These are phyloP conservation scores for Iguana delicatissima DNA, from an alignment of 2,797 vertebrate species.

Conservation along the genomic window DNA sequence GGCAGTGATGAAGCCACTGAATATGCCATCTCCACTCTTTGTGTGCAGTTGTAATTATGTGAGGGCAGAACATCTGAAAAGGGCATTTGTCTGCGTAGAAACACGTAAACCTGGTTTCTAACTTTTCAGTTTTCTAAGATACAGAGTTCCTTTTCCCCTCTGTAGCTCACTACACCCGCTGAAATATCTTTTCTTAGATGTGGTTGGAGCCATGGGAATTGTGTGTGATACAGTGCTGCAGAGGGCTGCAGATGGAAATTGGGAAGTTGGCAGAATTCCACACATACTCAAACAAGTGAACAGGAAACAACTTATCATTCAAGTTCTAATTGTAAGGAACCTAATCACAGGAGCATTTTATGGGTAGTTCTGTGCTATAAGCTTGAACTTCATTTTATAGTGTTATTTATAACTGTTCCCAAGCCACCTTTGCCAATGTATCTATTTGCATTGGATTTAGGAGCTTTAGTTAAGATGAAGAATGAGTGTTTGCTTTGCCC, in stretches of 20 bases:
- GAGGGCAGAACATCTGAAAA: background rate
- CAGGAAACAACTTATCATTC: background rate
- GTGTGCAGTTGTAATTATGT: background rate
- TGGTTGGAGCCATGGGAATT: background rate
- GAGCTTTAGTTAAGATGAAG: slow-evolving; percentile 19
- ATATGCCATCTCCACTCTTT: no score
- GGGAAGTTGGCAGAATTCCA: background rate
- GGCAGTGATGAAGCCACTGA: no score
- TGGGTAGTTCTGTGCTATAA: background rate
- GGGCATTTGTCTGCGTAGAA: background rate
- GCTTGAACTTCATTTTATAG: background rate
- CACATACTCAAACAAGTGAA: background rate
- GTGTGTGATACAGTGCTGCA: background rate
- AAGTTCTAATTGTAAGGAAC: background rate
- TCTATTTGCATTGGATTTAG: slow-evolving; percentile 17
- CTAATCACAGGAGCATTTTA: background rate
- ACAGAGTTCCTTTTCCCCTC: background rate
- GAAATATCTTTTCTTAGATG: background rate
- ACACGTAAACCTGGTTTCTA: background rate
- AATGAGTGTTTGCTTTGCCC: slow-evolving; percentile 17
- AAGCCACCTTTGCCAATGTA: slow-evolving; percentile 3
- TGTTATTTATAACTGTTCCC: background rate
- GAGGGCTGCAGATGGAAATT: background rate
- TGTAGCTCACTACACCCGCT: background rate
- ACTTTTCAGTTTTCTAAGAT: background rate